Evolutionary conservation across 2,888 invertebrate genomes (phyloP).

Genomic region (Pseudolycoriella hygida): DNA sequence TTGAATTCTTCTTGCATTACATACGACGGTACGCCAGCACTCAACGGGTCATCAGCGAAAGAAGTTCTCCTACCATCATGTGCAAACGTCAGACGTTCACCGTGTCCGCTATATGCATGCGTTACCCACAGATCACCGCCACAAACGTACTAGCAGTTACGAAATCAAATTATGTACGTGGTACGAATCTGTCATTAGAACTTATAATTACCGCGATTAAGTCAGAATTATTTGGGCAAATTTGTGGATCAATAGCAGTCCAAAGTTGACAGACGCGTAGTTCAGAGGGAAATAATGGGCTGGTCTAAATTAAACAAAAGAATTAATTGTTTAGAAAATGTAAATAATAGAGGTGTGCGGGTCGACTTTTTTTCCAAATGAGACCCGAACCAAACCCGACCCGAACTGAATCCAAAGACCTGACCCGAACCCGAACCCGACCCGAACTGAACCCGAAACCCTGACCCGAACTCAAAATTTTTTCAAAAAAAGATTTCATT

Average conservation of each 20-base stretch:
- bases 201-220: constrained; percentile 54
- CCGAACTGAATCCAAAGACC: no score
- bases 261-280: constrained; percentile 41
- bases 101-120: constrained; percentile 37
- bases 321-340: no score
- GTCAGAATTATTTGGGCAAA: constrained; percentile 37
- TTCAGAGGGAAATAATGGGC: constrained; percentile 49
- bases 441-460: no score
- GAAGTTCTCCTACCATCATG: constrained; percentile 43
- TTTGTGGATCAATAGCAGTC: constrained; percentile 62
- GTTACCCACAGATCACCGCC: constrained; percentile 85
- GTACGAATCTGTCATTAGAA: no score
- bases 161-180: no score
- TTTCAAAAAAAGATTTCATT: no score
- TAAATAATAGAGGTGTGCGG: no score
- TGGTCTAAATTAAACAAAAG: constrained; percentile 28
- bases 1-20: constrained; percentile 98
- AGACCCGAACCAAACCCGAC: no score
- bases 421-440: no score
- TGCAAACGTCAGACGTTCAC: constrained; percentile 51
- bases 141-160: constrained; percentile 45
- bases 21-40: constrained; percentile 93
- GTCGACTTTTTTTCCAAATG: no score
- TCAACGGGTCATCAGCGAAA: constrained; percentile 65
- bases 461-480: no score